phyloP scores from a whole-genome alignment of 2,797 vertebrate genomes.

The Eupleurogrammus muticus region DNA sequence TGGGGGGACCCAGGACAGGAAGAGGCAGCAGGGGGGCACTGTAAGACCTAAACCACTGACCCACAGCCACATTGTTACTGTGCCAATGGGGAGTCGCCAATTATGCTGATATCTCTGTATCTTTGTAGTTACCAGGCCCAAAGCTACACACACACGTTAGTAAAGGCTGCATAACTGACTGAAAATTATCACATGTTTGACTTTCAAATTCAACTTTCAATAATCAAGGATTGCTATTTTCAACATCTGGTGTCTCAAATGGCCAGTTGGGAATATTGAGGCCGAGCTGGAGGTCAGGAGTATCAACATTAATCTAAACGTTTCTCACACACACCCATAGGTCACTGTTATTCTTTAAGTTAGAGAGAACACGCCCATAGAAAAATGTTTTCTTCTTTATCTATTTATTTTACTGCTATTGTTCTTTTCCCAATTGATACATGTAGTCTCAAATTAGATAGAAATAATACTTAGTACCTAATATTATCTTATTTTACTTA shows the following conservation, averaged over 20 bases:
- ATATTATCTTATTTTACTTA: too few species aligned
- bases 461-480: not conserved
- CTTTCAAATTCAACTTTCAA: not conserved
- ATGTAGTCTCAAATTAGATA: conserved; percentile 19
- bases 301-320: conserved; percentile 48
- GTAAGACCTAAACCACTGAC: conserved; percentile 65
- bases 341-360: conserved; percentile 38
- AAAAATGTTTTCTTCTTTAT: conserved; percentile 13
- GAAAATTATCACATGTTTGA: not conserved
- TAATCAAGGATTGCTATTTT: conserved; percentile 26
- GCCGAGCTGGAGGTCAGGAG: conserved; percentile 47
- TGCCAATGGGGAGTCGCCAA: conserved; percentile 47
- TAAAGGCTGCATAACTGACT: not conserved
- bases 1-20: conserved; percentile 40
- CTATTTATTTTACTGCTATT: conserved; percentile 15
- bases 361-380: conserved; percentile 19
- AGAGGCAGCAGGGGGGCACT: conserved; percentile 57
- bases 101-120: conserved; percentile 53
- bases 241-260: conserved; percentile 64
- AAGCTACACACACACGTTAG: conserved; percentile 5
- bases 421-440: conserved; percentile 21
- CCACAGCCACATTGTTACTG: conserved; percentile 59
- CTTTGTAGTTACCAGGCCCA: not conserved
- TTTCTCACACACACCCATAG: conserved; percentile 41
- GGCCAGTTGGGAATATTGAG: conserved; percentile 52